Percentiles rank a stretch among this genome's conserved stretches.
These are phyloP conservation scores for Melieria omissa DNA, from an alignment of 2,888 invertebrate species.

Conservation along the genomic window DNA sequence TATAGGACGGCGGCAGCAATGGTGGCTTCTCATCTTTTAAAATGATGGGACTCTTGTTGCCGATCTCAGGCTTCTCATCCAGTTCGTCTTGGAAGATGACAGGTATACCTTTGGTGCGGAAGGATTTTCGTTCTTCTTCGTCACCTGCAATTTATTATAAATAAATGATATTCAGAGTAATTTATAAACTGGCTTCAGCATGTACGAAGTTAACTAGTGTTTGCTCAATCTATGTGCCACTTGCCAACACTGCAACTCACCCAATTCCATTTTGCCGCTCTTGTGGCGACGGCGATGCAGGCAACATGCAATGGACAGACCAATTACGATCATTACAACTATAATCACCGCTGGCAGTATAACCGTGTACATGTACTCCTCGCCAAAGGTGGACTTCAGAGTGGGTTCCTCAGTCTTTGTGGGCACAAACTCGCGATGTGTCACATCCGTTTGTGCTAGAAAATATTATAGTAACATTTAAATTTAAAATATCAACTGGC, in stretches of 20 bases:
- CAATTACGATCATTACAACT: slow-evolving; percentile 86
- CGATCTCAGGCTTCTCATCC: slow-evolving; percentile 90
- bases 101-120: slow-evolving; percentile 87
- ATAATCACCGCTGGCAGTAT: slow-evolving; percentile 91
- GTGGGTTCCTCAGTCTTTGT: slow-evolving; percentile 61
- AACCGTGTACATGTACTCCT: slow-evolving; percentile 82
- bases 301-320: slow-evolving; percentile 87
- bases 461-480: background rate
- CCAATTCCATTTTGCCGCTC: slow-evolving; percentile 85
- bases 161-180: background rate
- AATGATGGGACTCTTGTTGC: slow-evolving; percentile 92
- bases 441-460: slow-evolving; percentile 56
- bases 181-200: background rate
- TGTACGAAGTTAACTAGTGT: background rate
- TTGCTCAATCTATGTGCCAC: background rate
- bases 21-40: slow-evolving; percentile 96
- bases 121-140: slow-evolving; percentile 84
- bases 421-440: slow-evolving; percentile 59
- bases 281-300: slow-evolving; percentile 84
- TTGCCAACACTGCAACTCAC: slow-evolving; percentile 54
- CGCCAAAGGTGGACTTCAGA: slow-evolving; percentile 67
- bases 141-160: slow-evolving; percentile 67
- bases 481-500: background rate
- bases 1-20: slow-evolving; percentile 78
- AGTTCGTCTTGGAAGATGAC: slow-evolving; percentile 98